Percentiles rank a stretch among this genome's conserved stretches.
Conservation (phyloP, 2,888 invertebrate species). For the Acronicta aceris region DNA sequence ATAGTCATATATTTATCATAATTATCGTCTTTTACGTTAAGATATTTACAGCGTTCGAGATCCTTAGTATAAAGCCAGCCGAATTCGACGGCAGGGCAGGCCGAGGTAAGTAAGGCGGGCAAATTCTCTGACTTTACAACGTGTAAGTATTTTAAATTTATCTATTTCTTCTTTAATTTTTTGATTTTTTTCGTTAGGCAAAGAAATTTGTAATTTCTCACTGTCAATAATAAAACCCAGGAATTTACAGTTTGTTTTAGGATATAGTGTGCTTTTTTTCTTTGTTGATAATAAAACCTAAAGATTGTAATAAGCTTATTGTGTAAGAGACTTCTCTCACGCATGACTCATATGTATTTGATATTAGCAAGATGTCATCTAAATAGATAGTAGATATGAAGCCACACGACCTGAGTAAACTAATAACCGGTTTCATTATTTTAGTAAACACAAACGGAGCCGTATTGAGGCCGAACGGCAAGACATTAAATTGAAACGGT, state of each 20-base stretch:
- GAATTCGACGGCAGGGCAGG: conserved; percentile 12
- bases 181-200: too few species aligned
- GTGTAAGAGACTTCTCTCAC: too few species aligned
- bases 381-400: conserved; percentile 9
- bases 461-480: conserved; percentile 23
- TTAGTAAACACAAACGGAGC: conserved; percentile 32
- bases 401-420: conserved; percentile 1
- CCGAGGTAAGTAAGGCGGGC: conserved; percentile 3
- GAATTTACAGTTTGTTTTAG: too few species aligned
- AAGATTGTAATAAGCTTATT: too few species aligned
- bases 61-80: conserved; percentile 13
- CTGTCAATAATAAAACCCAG: too few species aligned
- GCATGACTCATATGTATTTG: too few species aligned
- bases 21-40: conserved; percentile 1
- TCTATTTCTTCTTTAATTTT: too few species aligned
- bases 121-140: conserved; percentile 6
- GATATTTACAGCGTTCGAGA: conserved; percentile 8
- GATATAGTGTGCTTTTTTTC: too few species aligned
- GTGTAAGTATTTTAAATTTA: too few species aligned
- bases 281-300: too few species aligned
- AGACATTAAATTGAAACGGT: neutral
- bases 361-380: conserved; percentile 11
- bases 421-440: conserved; percentile 16
- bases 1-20: conserved; percentile 1
- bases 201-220: too few species aligned